Evolutionary conservation across 2,888 invertebrate species (phyloP), one percentile per base, ranked within the genome.

Genomic region (Ethmia dodecea): DNA sequence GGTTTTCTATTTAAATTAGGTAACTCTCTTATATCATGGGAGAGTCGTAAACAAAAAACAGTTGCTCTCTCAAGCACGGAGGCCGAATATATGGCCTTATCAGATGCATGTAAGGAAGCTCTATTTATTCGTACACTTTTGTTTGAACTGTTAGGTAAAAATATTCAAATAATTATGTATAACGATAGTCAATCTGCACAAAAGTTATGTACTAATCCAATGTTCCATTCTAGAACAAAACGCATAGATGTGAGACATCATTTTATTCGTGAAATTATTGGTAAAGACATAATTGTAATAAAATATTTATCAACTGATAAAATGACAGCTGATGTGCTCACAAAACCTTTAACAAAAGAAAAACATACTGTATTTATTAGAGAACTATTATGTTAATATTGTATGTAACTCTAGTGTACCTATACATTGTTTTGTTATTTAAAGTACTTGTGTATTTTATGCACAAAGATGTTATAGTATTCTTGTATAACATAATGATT

Each of bases 1-100:
- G 48, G 47, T n/a, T 54, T 24, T 33, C 28, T 42, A 9, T 52
- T 50, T 31, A 34, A 22, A 15, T 13, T 42, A 29, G 35, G 37
- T 11, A 33, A 22, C 1, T 37, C 33, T 0, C 6, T 31, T 5
- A 25, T 43, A 2, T 38, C 41, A 0, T 46, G 42, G 39, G 42
- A 45, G 30, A 43, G 40, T 26, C 25, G 39, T 0, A 47, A 47
- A 29, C 47, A 47, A 14, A 18, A 26, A 26, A 44, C 40, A 1
- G 38, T 46, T 3, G 43, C 43, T 10, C 26, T 43, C 2, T 40
- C 35, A 1, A 42, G 35, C 12, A 40, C 40, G 4, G 43, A 47
- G 31, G 40, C 42, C 0, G 43, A 47, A 22, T 40, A 45, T n/a
- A 41, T 47, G 47, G 33, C 32, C 3, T 8, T 44, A 4, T 42